Evolutionary conservation across 1,140 invertebrate genomes (phyloP), one percentile per base, ranked within the genome.

Genomic region (Meloidogyne floridensis): DNA sequence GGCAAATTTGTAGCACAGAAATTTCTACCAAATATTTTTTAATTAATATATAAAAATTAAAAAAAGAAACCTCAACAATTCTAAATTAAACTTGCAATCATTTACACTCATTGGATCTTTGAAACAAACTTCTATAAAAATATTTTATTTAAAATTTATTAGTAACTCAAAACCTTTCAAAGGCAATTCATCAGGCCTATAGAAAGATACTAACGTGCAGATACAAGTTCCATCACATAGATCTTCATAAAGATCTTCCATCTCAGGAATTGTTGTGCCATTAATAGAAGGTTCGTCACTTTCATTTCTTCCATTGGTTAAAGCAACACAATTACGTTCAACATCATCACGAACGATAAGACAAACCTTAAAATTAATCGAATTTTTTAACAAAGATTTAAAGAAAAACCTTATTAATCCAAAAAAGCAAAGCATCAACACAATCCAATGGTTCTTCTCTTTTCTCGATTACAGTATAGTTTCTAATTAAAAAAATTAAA

Each of bases 51-150:
- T 32, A 59, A 47, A 18, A 65, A 72, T 8, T 82, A 74, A 42
- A 20, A 47, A 7, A 53, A 84, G 32, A 54, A 77, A 93, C 88
- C 94, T 93, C 71, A 98, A 94, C 84, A 97, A 92, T 86, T 94
- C 93, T 47, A 98, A 93, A 92, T 98, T 98, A 91, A 96, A 95
- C 83, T 98, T 93, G 78, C 95, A 97, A 91, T 98, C 96, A 81
- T 94, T 93, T 70, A 95, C 91, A n/a, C 90, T 91, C 20, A 92
- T 88, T 72, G 89, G 88, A 75, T 91, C 90, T 78, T 92, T 92
- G 54, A 92, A 86, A 76, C 90, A 92, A 43, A 93, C 91, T 86
- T 92, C 92, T 92, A 86, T 54, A 91, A 87, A 71, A 43, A 56
- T 10, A 42, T 20, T 47, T 18, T 71, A 32, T 32, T 32, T 32